Base-by-base conservation (phyloP, 53 echinoderm and acorn worm genomes). In the Arbacia lixula region DNA sequence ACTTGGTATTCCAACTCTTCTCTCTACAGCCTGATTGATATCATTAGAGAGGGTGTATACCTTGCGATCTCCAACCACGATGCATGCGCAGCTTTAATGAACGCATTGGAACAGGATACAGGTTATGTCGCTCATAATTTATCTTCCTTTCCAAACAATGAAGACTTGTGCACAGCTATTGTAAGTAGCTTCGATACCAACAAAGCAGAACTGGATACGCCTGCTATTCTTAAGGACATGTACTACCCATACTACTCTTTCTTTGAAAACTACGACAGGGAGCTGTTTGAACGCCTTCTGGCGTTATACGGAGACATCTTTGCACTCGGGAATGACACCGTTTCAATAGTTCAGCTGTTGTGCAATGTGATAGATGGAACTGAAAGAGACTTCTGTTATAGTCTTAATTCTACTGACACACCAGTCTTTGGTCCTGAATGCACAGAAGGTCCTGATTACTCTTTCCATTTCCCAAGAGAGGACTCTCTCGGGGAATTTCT, bases 351-450 rank as follows among this genome's bases (percentile, higher is more conserved):
- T 11, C 25, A 32, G 35, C 64, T 64, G n/a, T n/a, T n/a, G 1
- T 64, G 64, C 17, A 19, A 33, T 28, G 64, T 3, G 4, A n/a
- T 35, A 19, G 64, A 64, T 64, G 64, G 64, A 24, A 64, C 64
- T 16, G 33, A 64, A 10, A 64, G 35, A 34, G 0, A 28, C 31
- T 64, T 64, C 29, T 64, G 64, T 35, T 35, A 64, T 32, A 64
- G 35, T 19, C 35, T 64, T 16, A 64, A 5, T 17, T 33, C 35
- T 32, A 34, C 64, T 16, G 33, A 35, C 4, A 33, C 31, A 33
- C 33, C 64, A 32, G 6, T 17, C 64, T 64, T 64, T 32, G 64
- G 64, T 33, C 3, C 31, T 64, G 64, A 64, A 3, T 64, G 64
- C 35, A 64, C 64, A 11, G 64, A 32, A 16, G 33, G 64, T 5